Base-by-base conservation (phyloP, 1,140 invertebrate species). In the Scaptomyza montana region DNA sequence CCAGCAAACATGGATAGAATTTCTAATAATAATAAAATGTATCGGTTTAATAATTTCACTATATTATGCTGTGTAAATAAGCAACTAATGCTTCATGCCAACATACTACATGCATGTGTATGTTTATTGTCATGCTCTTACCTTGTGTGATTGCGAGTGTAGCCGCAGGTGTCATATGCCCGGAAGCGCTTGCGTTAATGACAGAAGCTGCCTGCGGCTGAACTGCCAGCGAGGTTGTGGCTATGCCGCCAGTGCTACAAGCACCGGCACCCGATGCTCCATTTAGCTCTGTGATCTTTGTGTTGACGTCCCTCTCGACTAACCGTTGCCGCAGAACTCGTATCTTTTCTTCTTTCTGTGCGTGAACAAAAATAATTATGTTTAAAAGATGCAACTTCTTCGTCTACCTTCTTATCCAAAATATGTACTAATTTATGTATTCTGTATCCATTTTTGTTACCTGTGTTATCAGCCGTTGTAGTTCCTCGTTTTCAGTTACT, bases 401-500 rank as follows among this genome's bases (percentile, higher is more conserved):
- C 21, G 21, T 25, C 16, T 16, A 16, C n/a, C n/a, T n/a, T n/a
- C n/a, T n/a, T n/a, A n/a, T n/a, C n/a, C n/a, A n/a, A n/a, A n/a
- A n/a, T n/a, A n/a, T n/a, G n/a, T n/a, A n/a, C n/a, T n/a, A n/a
- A 21, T 21, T 21, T 21, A 21, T 21, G n/a, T 12, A n/a, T 41
- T 41, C n/a, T 41, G 1, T n/a, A 33, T 33, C 4, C 8, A 25
- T 43, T n/a, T 8, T 43, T 43, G 12, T 93, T 92, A 98, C 98
- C 94, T 96, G 95, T 78, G 97, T 95, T 89, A 99, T 99, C 53
- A 99, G 95, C 93, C 97, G 96, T 92, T 99, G 98, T 51, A 99
- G 93, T 92, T 99, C 97, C 89, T 99, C 98, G 93, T 99, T 99
- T 93, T 99, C 98, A 53, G 94, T 94, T 9, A 99, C 93, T n/a